phyloP scores from a whole-genome alignment of 2,797 vertebrate genomes.

The Pelodytes ibericus region DNA sequence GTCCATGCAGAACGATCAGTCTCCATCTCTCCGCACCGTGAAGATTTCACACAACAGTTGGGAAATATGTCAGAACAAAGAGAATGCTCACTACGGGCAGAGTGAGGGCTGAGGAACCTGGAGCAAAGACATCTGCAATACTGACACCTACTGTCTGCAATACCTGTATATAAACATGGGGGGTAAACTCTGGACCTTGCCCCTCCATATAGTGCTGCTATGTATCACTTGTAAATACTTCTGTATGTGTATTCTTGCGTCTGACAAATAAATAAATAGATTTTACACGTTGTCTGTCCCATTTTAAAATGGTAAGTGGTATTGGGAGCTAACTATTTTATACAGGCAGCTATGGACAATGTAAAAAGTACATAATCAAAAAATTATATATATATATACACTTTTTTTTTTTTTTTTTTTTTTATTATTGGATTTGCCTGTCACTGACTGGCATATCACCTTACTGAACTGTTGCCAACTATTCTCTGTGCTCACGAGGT shows the following conservation, averaged over 20 bases:
- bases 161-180: slow-evolving; percentile 2
- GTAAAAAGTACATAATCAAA: too few relatives aligned
- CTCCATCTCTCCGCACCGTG: background rate
- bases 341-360: too few relatives aligned
- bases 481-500: too few relatives aligned
- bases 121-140: background rate
- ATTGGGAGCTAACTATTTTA: too few relatives aligned
- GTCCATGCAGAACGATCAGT: slow-evolving; percentile 25
- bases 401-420: too few relatives aligned
- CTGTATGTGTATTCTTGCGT: slow-evolving; percentile 32
- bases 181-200: background rate
- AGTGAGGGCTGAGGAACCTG: slow-evolving; percentile 18
- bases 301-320: too few relatives aligned
- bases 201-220: slow-evolving; percentile 5
- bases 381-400: too few relatives aligned
- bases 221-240: slow-evolving; percentile 53
- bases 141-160: background rate
- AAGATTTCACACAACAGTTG: slow-evolving; percentile 53
- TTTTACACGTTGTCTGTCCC: slow-evolving; percentile 14
- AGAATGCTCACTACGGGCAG: slow-evolving; percentile 61
- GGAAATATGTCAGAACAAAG: slow-evolving; percentile 70
- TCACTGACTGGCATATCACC: too few relatives aligned
- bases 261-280: slow-evolving; percentile 34
- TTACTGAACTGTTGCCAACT: too few relatives aligned
- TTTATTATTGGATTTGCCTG: too few relatives aligned